Evolutionary conservation across 2,797 vertebrate genomes (phyloP), one percentile per base, ranked within the genome.

Genomic region (Benthosema pterotum): DNA sequence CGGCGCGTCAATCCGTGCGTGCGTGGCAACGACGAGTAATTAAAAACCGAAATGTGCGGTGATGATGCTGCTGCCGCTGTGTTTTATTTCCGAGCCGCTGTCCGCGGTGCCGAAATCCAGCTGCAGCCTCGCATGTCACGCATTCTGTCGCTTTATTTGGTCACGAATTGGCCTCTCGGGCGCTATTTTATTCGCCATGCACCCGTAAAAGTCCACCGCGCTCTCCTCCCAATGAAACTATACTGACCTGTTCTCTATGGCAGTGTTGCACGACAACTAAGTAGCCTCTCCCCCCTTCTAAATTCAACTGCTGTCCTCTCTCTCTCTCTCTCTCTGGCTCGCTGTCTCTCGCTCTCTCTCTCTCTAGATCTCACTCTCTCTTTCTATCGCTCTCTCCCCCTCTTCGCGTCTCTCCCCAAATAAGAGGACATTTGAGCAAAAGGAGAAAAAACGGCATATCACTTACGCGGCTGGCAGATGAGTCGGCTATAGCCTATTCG

Each of bases 391-490:
- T 25, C 50, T 71, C 69, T 55, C 74, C 51, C 60, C 58, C 46
- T 71, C 42, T 25, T 13, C 16, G 42, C 11, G 60, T 49, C 63
- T 75, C 58, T 49, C 60, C 62, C n/a, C 13, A 32, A 57, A 62
- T 65, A 83, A 79, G 82, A 67, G 69, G 72, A 32, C 69, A 70
- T 70, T 61, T 25, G 69, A 75, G 43, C 51, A 60, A 80, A 79
- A 74, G 67, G 62, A 25, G 22, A 25, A 57, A 63, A 53, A 81
- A 78, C 72, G 69, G 62, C 50, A 60, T 53, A 11, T 60, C 80
- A 91, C 92, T 92, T 90, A 92, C 90, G 82, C 8, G 9, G 32
- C 32, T 9, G 32, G 77, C 75, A 69, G 73, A 79, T 32, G 81
- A 72, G 72, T 70, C 77, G 53, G 63, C 60, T 68, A 74, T 79